Evolutionary conservation across 2,113 vertebrate species (phyloP), one percentile per base, ranked within the genome.

Genomic region (Silurus meridionalis): DNA sequence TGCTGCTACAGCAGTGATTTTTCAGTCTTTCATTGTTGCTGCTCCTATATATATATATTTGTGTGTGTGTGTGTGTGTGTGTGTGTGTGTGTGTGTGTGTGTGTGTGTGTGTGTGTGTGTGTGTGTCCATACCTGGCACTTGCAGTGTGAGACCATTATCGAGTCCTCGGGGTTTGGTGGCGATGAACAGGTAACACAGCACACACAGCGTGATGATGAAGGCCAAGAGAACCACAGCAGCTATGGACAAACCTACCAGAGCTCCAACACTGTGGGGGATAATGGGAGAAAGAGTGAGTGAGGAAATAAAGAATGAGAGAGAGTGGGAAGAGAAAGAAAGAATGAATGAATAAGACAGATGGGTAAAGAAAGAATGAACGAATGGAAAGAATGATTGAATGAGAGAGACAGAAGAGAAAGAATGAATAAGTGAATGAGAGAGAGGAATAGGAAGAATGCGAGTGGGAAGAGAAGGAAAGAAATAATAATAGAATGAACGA

Each of bases 181-280:
- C 95, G 92, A 98, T 95, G 92, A 98, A 97, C 87, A 98, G 92
- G 72, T 97, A 98, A 90, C 97, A 97, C 74, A 98, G 96, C 85
- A 97, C 96, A 90, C 95, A 98, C 37, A 96, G 92, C 0, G 96
- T 97, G 93, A 98, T 93, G 91, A 97, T 91, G 90, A 98, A 97
- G 88, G 96, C 96, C 77, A 97, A 93, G 57, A 98, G 95, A 78
- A 97, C 96, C 88, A 96, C 94, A 0, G 96, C 97, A 91, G 97
- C 97, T 72, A 97, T 92, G 0, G 97, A 97, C 85, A 98, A 94
- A 86, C 97, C 97, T 87, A 97, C 94, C 0, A 98, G 95, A 2
- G 97, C 96, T 48, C 97, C 96, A 6, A 98, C 89, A 82, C 97
- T 97, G 87, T 19, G 87, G 92, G 55, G 86, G 17, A 89, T 53